phyloP scores from a whole-genome alignment of 2,113 vertebrate genomes.

The Odocoileus virginianus region DNA sequence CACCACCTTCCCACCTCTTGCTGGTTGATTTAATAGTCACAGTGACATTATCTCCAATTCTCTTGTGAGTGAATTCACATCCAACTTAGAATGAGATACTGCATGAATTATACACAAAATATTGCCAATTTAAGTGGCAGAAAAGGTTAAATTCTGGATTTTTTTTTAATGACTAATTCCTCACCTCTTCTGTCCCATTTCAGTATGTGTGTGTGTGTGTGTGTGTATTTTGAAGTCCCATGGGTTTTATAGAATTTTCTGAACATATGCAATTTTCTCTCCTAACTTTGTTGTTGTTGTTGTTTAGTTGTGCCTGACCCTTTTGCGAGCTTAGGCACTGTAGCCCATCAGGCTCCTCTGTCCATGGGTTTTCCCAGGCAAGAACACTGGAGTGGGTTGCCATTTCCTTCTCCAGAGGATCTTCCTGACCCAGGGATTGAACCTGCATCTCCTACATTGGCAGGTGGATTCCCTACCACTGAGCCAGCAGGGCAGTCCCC shows the following conservation, averaged over 20 bases:
- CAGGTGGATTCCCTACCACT: background rate
- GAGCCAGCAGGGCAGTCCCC: background rate
- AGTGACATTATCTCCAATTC: constrained; percentile 59
- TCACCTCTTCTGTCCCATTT: background rate
- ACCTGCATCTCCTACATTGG: background rate
- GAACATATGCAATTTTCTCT: background rate
- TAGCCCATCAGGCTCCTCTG: background rate
- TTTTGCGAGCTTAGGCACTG: background rate
- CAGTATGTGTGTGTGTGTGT: background rate
- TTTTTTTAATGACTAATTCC: constrained; percentile 18
- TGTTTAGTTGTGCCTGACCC: background rate
- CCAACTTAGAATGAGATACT: constrained; percentile 18
- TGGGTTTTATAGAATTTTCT: constrained; percentile 31
- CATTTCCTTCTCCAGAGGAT: background rate
- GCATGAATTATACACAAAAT: constrained; percentile 37
- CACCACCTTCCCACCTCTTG: constrained; percentile 32
- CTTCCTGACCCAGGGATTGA: background rate
- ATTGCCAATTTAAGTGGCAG: constrained; percentile 11
- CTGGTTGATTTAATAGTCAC: constrained; percentile 66
- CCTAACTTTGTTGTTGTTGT: background rate
- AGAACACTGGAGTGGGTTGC: background rate
- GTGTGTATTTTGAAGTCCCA: background rate
- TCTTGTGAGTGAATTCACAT: constrained; percentile 53
- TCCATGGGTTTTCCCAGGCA: background rate
- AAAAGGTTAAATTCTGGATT: constrained; percentile 51